phyloP scores from a whole-genome alignment of 2,797 vertebrate genomes.

The Catharus ustulatus region DNA sequence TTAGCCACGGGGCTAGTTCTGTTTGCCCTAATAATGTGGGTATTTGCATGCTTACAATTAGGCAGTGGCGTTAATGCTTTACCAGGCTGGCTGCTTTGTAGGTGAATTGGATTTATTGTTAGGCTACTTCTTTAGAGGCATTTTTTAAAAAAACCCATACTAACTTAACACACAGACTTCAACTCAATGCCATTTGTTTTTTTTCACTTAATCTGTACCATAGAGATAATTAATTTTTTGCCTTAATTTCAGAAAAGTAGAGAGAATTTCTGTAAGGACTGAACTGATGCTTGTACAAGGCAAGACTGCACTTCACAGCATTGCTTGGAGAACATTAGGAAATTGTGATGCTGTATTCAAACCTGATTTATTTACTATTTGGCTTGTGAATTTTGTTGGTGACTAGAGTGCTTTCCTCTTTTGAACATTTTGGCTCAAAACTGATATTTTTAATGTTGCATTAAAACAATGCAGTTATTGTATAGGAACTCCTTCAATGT shows the following conservation, averaged over 20 bases:
- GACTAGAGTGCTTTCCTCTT: slow-evolving; percentile 1
- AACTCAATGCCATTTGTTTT: neutral
- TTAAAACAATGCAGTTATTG: slow-evolving; percentile 56
- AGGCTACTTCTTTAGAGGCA: neutral
- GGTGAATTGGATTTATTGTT: neutral
- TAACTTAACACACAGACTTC: neutral
- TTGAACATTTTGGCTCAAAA: neutral
- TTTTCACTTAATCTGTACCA: neutral
- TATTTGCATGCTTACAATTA: neutral
- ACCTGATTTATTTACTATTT: neutral
- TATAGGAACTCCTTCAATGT: slow-evolving; percentile 26
- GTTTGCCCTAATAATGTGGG: neutral
- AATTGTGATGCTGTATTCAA: neutral
- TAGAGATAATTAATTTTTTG: neutral
- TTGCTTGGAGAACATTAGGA: neutral
- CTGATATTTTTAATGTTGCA: neutral
- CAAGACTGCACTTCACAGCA: neutral
- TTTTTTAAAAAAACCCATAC: neutral
- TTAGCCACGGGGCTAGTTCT: neutral
- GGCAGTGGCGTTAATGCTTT: neutral
- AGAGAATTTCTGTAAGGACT: neutral
- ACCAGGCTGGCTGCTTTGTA: neutral
- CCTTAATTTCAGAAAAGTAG: neutral
- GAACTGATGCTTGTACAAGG: neutral
- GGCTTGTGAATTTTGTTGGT: neutral